Evolutionary conservation across 1,140 invertebrate species (phyloP), one percentile per base, ranked within the genome.

Genomic region (Drosophila ficusphila): DNA sequence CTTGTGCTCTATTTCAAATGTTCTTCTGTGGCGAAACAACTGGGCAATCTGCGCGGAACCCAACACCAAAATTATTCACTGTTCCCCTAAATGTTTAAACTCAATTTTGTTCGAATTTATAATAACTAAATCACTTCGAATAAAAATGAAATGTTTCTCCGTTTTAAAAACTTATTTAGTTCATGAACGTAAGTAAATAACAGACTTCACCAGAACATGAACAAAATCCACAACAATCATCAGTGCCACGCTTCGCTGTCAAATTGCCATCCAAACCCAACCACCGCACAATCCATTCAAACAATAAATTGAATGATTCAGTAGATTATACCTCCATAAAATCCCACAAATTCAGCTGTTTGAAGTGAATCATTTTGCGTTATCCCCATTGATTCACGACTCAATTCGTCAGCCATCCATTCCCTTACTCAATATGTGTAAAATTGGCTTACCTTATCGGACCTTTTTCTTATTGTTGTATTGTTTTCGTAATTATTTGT

Each of bases 171-270:
- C 46, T 62, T 57, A 79, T 69, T 79, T 85, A 85, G 79, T 85
- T 85, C 60, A 57, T 85, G 76, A 85, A 76, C 76, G 79, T 85
- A 85, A 85, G 79, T 85, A 85, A 82, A 48, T 23, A 48, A 39
- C 25, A 61, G 51, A 27, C 11, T n/a, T n/a, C 25, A 25, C 19
- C 58, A 44, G 27, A 41, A 58, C 47, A 34, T 69, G 51, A 44
- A 71, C 49, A 54, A 62, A n/a, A 64, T 21, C 47, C 18, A 56
- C 39, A 77, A 64, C 34, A 67, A 61, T 67, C 62, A 52, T 67
- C 62, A 51, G 62, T 67, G 62, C 62, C 41, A 52, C 44, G 47
- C 61, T 52, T 68, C 25, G 61, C 64, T 68, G 67, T 67, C 46
- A 67, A 68, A 67, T 52, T 68, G 60, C 64, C 60, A 67, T 67